Evolutionary conservation across 2,888 invertebrate genomes (phyloP), one percentile per base, ranked within the genome.

Genomic region (Andrena minutula): DNA sequence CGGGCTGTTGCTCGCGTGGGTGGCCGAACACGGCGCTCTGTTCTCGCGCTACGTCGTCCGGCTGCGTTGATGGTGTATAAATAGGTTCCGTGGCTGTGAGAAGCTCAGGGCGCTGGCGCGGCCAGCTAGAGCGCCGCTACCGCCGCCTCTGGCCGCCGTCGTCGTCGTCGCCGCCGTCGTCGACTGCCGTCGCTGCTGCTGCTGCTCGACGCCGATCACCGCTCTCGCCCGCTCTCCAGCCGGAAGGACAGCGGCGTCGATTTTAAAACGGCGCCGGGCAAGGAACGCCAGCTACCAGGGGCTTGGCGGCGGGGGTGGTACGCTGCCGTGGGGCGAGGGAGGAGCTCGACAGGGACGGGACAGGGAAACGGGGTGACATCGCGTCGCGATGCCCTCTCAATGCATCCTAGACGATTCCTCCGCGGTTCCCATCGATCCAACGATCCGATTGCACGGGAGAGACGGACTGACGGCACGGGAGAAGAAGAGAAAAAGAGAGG

Each of bases 21-120:
- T 74, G 82, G 86, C 66, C 79, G 79, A 82, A 78, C 78, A 79
- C 82, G 71, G 82, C 75, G 85, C 84, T 81, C 84, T 81, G 81
- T 71, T 79, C 79, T 80, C 70, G 72, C 86, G 72, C 86, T 85
- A 86, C 81, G 85, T 84, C 83, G 83, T 82, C 87, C 79, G 16
- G 84, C 85, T 85, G 83, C 85, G 80, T 84, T 87, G 84, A 89
- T 76, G 82, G 83, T 83, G 84, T 90, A 89, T 89, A 90, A 90
- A 89, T 90, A 89, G 88, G 84, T 82, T 79, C 78, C 81, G 87
- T 87, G 83, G 70, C 65, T 77, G 79, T 87, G 83, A 56, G 80
- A 79, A 74, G 75, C 71, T 63, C 69, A 81, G 82, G 63, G 80
- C 86, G 86, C 86, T 86, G 81, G 84, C 84, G 81, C 79, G 79